These are phyloP conservation scores for Alosa sapidissima DNA, from an alignment of 2,797 vertebrate genomes.

Conservation along the genomic window DNA sequence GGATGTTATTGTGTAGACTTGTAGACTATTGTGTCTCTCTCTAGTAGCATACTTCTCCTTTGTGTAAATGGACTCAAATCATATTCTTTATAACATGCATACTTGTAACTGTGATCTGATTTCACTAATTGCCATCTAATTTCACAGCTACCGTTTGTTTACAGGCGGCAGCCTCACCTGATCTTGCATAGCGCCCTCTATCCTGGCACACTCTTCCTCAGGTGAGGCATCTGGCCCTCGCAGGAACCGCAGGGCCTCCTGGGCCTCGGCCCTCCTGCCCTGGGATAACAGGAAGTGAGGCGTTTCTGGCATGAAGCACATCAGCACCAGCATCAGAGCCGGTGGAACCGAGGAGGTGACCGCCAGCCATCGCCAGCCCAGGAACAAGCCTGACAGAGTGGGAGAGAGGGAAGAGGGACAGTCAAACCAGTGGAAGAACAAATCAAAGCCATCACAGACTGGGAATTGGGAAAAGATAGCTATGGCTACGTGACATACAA, in stretches of 20 bases:
- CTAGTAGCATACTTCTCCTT: not conserved
- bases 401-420: not conserved
- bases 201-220: slow-evolving; percentile 79
- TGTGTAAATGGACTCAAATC: not conserved
- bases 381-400: slow-evolving; percentile 66
- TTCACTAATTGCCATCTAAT: not conserved
- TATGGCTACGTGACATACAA: not conserved
- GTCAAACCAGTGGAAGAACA: not conserved
- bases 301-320: slow-evolving; percentile 92
- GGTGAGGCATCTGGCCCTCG: slow-evolving; percentile 78
- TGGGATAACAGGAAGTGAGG: slow-evolving; percentile 83
- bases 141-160: not conserved
- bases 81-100: not conserved
- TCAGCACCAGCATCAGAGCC: slow-evolving; percentile 79
- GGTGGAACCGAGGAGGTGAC: slow-evolving; percentile 82
- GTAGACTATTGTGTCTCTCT: not conserved
- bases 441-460: not conserved
- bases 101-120: not conserved
- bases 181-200: slow-evolving; percentile 67
- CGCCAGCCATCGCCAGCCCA: slow-evolving; percentile 91
- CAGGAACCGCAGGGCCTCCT: slow-evolving; percentile 80
- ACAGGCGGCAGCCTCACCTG: slow-evolving; percentile 69
- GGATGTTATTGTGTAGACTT: not conserved
- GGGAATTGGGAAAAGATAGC: not conserved
- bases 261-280: slow-evolving; percentile 77